Base-by-base conservation (phyloP, 2,888 invertebrate species). In the Magallana nippona region DNA sequence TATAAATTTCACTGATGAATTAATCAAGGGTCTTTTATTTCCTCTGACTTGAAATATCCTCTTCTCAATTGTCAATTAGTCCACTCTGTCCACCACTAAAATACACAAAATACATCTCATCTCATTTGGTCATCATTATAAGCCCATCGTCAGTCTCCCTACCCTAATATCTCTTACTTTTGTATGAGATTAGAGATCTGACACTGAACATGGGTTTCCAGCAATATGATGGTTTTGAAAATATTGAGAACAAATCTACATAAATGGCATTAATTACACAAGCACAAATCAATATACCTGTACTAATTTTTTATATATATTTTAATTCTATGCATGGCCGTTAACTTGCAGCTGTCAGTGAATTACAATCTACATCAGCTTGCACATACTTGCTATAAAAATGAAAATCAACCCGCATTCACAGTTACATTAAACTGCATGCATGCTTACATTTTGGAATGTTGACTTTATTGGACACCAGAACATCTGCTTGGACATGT, bases 391-490 rank as follows among this genome's bases (percentile, higher is more conserved):
- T 13, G 0, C 13, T 63, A 11, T 63, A 8, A 13, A 22, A 27
- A n/a, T 22, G 0, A 44, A 44, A 44, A 44, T 44, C 1, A 22
- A 22, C 63, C 5, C 2, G 15, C 10, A 19, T 10, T 19, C 13
- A 63, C 11, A 22, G 22, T 58, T 80, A 17, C 5, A 82, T 44
- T 44, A 44, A 44, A 44, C 3, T 44, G 8, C 8, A 44, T 32
- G 19, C 10, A 5, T 85, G 90, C 92, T 89, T 88, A 92, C 92
- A 87, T 88, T 91, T 91, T 17, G 92, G 92, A 81, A 92, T 92
- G 90, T 93, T 93, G 81, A 94, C 92, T 90, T 94, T 94, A 85
- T 94, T 94, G n/a, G 94, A 94, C 58, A 93, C 90, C 17, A 94
- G 89, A 11, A 94, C 93, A 89, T 94, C 94, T 44, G 94, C 93